Percentiles rank a stretch among this genome's conserved stretches.
Evolutionary conservation across 2,888 invertebrate genomes (phyloP).

Genomic region (Noctua janthe): DNA sequence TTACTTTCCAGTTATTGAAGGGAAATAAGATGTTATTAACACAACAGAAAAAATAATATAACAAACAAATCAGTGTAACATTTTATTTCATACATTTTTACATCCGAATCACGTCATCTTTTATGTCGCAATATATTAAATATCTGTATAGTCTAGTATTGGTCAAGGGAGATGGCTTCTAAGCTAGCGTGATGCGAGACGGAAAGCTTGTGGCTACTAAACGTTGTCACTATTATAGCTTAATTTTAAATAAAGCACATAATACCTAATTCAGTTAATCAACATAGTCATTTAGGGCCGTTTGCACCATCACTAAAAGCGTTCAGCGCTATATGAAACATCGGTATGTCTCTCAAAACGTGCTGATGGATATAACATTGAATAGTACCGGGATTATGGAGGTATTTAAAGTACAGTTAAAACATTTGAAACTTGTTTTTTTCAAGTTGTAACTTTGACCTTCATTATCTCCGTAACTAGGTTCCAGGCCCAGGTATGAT

Average conservation of each 20-base stretch:
- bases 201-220: background rate
- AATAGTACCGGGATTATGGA: too few relatives aligned
- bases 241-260: background rate
- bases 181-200: slow-evolving; percentile 26
- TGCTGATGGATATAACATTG: too few relatives aligned
- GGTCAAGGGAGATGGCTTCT: slow-evolving; percentile 37
- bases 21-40: background rate
- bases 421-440: too few relatives aligned
- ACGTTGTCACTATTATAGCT: background rate
- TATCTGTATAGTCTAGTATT: slow-evolving; percentile 24
- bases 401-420: too few relatives aligned
- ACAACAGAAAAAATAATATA: slow-evolving; percentile 4
- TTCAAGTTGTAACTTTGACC: too few relatives aligned
- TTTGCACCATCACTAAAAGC: background rate
- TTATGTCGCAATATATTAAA: slow-evolving; percentile 62
- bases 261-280: slow-evolving; percentile 5
- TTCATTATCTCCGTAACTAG: too few relatives aligned
- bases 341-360: background rate
- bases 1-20: background rate
- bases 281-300: background rate
- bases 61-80: slow-evolving; percentile 58
- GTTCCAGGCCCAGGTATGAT: too few relatives aligned
- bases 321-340: background rate
- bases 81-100: slow-evolving; percentile 68
- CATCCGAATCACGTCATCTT: slow-evolving; percentile 60